These are phyloP conservation scores for Euthynnus affinis DNA, from an alignment of 2,797 vertebrate genomes.

Conservation along the genomic window DNA sequence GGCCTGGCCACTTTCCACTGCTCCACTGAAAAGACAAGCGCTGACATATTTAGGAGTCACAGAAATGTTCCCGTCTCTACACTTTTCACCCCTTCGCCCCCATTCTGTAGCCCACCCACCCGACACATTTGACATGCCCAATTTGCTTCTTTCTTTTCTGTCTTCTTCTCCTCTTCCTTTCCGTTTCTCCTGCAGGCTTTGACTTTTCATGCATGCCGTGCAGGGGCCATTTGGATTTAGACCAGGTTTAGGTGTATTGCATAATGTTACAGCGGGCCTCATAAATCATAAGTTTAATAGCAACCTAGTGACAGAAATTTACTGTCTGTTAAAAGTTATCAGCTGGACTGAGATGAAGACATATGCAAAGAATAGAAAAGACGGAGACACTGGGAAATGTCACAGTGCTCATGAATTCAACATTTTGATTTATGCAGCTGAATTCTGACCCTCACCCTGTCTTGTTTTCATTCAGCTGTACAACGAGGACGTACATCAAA, in stretches of 20 bases:
- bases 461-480: slow-evolving; percentile 82
- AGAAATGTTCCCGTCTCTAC: slow-evolving; percentile 61
- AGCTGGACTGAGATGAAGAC: not conserved
- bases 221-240: not conserved
- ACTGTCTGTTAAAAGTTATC: not conserved
- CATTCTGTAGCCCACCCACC: slow-evolving; percentile 8
- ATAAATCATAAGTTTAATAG: slow-evolving; percentile 35
- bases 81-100: slow-evolving; percentile 55
- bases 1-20: slow-evolving; percentile 51
- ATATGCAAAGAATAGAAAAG: not conserved
- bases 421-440: not conserved
- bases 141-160: slow-evolving; percentile 45
- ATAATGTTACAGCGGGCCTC: not conserved
- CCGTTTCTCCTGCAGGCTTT: slow-evolving; percentile 20
- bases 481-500: slow-evolving; percentile 90
- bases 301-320: slow-evolving; percentile 11
- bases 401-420: not conserved
- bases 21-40: slow-evolving; percentile 43
- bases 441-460: slow-evolving; percentile 12
- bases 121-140: slow-evolving; percentile 35
- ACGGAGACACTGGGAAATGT: not conserved
- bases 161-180: slow-evolving; percentile 21
- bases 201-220: not conserved
- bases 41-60: slow-evolving; percentile 69
- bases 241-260: slow-evolving; percentile 4